Percentiles rank a stretch among this genome's conserved stretches.
phyloP scores from a whole-genome alignment of 1,140 invertebrate genomes.

The Dreissena polymorpha region DNA sequence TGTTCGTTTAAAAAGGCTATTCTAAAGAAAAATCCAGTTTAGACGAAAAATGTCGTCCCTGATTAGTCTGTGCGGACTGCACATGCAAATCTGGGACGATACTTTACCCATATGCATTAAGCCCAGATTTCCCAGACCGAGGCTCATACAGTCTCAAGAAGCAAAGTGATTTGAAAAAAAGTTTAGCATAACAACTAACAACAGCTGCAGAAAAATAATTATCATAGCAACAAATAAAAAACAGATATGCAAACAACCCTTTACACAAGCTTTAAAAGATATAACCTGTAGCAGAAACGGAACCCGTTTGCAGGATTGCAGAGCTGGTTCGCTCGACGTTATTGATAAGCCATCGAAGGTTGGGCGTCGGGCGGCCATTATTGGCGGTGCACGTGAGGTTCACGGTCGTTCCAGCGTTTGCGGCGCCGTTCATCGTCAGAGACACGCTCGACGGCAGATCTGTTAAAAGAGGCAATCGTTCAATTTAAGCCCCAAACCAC shows the following conservation, averaged over 20 bases:
- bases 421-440: constrained; percentile 2
- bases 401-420: constrained; percentile 32
- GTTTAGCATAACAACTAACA: no score
- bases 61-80: no score
- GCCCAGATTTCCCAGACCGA: no score
- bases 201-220: no score
- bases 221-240: no score
- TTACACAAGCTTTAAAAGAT: neutral
- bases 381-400: constrained; percentile 46
- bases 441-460: constrained; percentile 44
- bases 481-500: neutral
- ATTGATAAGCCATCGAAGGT: constrained; percentile 34
- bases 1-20: no score
- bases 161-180: no score
- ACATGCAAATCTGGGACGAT: no score
- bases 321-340: constrained; percentile 25
- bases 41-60: no score
- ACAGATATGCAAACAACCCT: neutral
- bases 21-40: no score
- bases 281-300: constrained; percentile 16
- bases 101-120: no score
- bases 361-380: constrained; percentile 31
- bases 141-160: no score
- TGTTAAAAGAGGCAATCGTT: neutral
- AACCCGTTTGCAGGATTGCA: neutral